These are phyloP conservation scores for Atrina japonica DNA, from an alignment of 2,888 invertebrate species.

Conservation along the genomic window DNA sequence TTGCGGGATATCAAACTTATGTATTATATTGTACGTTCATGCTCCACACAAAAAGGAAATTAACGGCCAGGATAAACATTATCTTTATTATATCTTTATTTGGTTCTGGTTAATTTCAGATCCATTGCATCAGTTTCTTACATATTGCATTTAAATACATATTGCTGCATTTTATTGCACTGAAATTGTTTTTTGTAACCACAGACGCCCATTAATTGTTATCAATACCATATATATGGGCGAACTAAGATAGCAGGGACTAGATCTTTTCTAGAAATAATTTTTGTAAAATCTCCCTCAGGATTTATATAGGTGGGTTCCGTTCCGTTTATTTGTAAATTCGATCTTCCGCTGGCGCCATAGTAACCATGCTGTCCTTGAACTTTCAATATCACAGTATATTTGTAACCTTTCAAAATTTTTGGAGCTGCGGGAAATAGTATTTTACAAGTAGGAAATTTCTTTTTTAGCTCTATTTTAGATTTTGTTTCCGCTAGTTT, in stretches of 20 bases:
- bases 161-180: too few relatives aligned
- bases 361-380: slow-evolving; percentile 42
- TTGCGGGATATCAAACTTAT: too few relatives aligned
- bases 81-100: too few relatives aligned
- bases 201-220: too few relatives aligned
- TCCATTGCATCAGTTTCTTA: too few relatives aligned
- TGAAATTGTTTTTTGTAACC: too few relatives aligned
- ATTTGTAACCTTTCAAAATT: slow-evolving; percentile 45
- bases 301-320: slow-evolving; percentile 33
- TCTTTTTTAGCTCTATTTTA: slow-evolving; percentile 35
- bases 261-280: slow-evolving; percentile 33
- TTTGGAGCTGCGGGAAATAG: slow-evolving; percentile 38
- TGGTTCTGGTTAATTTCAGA: too few relatives aligned
- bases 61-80: too few relatives aligned
- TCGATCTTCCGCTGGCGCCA: slow-evolving; percentile 40
- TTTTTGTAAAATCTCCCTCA: slow-evolving; percentile 39
- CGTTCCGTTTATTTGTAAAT: slow-evolving; percentile 28
- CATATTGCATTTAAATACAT: too few relatives aligned
- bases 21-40: too few relatives aligned
- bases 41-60: too few relatives aligned
- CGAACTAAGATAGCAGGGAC: slow-evolving; percentile 40
- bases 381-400: slow-evolving; percentile 39
- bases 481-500: slow-evolving; percentile 34
- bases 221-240: slow-evolving; percentile 23
- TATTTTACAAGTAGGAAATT: slow-evolving; percentile 29